Evolutionary conservation across 2,113 vertebrate genomes (phyloP).

Genomic region (Corythaeola cristata): DNA sequence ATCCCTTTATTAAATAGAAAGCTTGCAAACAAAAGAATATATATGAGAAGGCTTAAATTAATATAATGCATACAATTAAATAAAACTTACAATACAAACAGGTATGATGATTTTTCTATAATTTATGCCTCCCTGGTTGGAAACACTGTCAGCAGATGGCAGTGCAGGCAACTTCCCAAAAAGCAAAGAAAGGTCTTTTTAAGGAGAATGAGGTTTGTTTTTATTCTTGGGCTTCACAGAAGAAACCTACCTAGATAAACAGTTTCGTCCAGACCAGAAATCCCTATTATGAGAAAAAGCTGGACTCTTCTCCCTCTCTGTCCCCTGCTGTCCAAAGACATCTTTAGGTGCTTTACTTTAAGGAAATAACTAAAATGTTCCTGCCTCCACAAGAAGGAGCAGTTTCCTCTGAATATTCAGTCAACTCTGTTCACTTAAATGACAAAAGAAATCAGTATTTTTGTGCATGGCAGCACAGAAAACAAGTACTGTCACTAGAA

Average conservation of each 20-base stretch:
- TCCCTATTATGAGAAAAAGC: neutral
- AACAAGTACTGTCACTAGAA: neutral
- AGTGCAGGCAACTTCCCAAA: neutral
- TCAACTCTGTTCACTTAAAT: neutral
- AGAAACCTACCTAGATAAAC: neutral
- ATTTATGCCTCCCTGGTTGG: neutral
- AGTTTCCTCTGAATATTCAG: neutral
- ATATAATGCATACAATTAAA: neutral
- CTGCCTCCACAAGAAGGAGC: neutral
- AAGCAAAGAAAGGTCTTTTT: neutral
- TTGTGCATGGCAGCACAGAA: neutral
- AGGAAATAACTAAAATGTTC: neutral
- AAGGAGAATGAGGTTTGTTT: neutral
- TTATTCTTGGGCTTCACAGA: neutral
- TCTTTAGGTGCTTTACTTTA: neutral
- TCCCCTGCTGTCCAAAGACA: neutral
- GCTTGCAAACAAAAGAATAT: neutral
- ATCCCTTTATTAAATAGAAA: neutral
- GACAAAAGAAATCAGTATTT: neutral
- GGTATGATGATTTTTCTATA: neutral
- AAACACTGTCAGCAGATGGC: conserved; percentile 46
- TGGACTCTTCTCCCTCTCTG: neutral
- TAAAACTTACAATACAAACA: neutral
- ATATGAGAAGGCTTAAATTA: neutral
- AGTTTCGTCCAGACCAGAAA: neutral